Percentiles rank a stretch among this genome's conserved stretches.
Evolutionary conservation across 2,113 vertebrate genomes (phyloP).

Genomic region (human): GRCh38 chr5:66735501-66736000

Average conservation of each 20-base stretch:
- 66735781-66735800: background rate
- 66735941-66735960: background rate
- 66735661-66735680: background rate
- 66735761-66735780: background rate
- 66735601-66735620: background rate
- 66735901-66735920: background rate
- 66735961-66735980: background rate
- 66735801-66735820: background rate
- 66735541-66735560: slow-evolving; percentile 27
- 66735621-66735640: background rate
- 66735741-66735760: background rate
- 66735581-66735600: background rate
- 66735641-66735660: background rate
- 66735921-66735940: background rate
- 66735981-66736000: background rate
- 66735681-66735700: background rate
- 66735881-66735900: background rate
- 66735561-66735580: background rate
- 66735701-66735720: background rate
- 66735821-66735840: background rate
- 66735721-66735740: background rate
- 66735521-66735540: background rate
- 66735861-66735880: background rate
- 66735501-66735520: background rate
- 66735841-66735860: background rate